phyloP scores from a whole-genome alignment of 37 sponge, comb jelly and placozoan species.

The Halichondria panicea region DNA sequence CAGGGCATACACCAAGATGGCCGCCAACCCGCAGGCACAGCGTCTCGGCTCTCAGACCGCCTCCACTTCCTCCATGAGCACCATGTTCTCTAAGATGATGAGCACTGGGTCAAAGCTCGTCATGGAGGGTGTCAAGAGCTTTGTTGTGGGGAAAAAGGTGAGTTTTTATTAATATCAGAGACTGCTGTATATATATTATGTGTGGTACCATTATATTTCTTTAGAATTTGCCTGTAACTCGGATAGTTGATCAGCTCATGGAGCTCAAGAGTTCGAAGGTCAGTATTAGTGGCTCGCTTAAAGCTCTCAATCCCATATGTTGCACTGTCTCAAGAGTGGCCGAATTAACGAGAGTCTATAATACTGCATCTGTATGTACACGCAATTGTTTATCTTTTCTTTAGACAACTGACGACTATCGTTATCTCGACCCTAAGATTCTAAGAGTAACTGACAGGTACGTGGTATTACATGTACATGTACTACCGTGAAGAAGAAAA shows the following conservation, averaged over 20 bases:
- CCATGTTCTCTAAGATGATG: slow-evolving; percentile 75
- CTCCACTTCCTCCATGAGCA: slow-evolving; percentile 19
- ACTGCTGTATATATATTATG: neutral
- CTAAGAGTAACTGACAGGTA: slow-evolving; percentile 73
- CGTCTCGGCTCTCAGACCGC: slow-evolving; percentile 7
- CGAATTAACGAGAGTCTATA: too few species aligned
- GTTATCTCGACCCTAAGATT: slow-evolving; percentile 94
- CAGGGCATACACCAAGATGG: slow-evolving; percentile 61
- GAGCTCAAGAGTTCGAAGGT: slow-evolving; percentile 81
- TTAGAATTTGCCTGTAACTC: slow-evolving; percentile 90
- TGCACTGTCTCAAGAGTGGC: too few species aligned
- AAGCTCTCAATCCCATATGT: too few species aligned
- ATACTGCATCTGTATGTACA: neutral
- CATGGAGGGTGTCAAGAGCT: slow-evolving; percentile 95
- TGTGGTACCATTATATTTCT: neutral
- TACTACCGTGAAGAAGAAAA: neutral
- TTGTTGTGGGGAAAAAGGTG: slow-evolving; percentile 85
- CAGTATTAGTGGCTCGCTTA: neutral
- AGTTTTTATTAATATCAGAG: neutral
- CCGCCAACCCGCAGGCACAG: slow-evolving; percentile 39
- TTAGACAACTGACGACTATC: slow-evolving; percentile 86
- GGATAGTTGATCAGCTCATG: slow-evolving; percentile 88
- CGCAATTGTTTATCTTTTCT: neutral
- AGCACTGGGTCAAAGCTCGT: slow-evolving; percentile 80
- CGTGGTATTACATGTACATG: neutral